Base-by-base conservation (phyloP, 2,797 vertebrate species). In the Cynodonichthys magdalenae region DNA sequence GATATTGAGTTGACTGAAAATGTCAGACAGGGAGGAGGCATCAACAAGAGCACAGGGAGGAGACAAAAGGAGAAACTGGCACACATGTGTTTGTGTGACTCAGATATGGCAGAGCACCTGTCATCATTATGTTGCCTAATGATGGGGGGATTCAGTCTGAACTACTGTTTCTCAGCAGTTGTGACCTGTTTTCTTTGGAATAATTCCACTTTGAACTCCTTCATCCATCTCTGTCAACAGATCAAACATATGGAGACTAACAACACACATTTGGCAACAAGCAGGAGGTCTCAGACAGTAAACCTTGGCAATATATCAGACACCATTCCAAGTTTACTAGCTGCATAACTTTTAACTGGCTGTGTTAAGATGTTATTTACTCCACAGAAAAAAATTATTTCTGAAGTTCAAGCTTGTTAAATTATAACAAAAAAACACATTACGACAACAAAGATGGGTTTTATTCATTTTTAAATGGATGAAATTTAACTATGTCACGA, bases 1-100 rank as follows among this genome's bases (percentile, higher is more conserved):
- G 74, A 87, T 85, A 89, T 80, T 78, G 88, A 93, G 81, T 86
- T 59, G 70, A 77, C 76, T 79, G 84, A 79, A 91, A 92, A 92
- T 90, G 89, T 88, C 90, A 91, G 79, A 77, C 66, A 18, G 64
- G 74, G 58, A 82, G 61, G 64, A 82, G 66, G 59, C 36, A 55
- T 69, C 78, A 88, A 73, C 72, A 51, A 55, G 57, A 80, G 68
- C 59, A 67, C 0, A 42, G 63, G 63, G 59, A 74, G 59, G 64
- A 74, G 81, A 85, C 59, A 80, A 80, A 59, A 53, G 34, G 64
- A 59, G 53, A 76, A 82, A 55, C 39, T 39, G 34, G 67, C 52
- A 64, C 72, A 63, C 61, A 36, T 46, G 36, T 71, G 63, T 75
- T 73, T 39, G 34, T 51, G 65, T 54, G 58, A 53, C 56, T 74